phyloP scores from a whole-genome alignment of 2,113 vertebrate species.

The Hipposideros armiger region DNA sequence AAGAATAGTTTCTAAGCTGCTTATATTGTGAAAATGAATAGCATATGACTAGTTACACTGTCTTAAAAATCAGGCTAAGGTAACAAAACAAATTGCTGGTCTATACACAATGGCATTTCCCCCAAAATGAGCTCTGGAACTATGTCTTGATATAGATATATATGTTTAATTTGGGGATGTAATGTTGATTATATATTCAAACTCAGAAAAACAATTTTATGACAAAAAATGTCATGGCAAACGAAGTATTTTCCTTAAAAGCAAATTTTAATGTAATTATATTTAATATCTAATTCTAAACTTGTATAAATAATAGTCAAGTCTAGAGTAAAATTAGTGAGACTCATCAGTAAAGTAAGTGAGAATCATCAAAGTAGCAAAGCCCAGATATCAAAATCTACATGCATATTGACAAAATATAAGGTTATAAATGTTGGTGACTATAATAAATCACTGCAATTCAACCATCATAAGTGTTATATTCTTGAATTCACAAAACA shows the following conservation, averaged over 20 bases:
- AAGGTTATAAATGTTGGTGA: background rate
- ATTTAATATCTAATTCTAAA: slow-evolving; percentile 50
- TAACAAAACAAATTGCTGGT: slow-evolving; percentile 21
- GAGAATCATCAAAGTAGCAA: slow-evolving; percentile 35
- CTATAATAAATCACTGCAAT: background rate
- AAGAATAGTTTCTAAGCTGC: background rate
- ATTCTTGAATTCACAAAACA: background rate
- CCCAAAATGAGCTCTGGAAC: slow-evolving; percentile 28
- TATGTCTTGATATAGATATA: slow-evolving; percentile 6
- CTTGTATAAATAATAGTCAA: background rate
- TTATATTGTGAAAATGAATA: background rate
- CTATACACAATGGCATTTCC: slow-evolving; percentile 1
- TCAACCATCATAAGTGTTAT: background rate
- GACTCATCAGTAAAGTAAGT: background rate
- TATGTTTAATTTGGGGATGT: slow-evolving; percentile 43
- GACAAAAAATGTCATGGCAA: slow-evolving; percentile 55
- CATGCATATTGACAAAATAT: background rate
- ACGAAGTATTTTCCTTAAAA: slow-evolving; percentile 46
- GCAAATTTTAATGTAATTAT: background rate
- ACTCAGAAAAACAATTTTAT: slow-evolving; percentile 43
- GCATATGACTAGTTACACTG: background rate
- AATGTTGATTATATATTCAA: slow-evolving; percentile 54
- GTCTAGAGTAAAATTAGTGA: slow-evolving; percentile 18
- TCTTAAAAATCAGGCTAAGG: slow-evolving; percentile 9
- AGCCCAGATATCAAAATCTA: slow-evolving; percentile 51